These are phyloP conservation scores for Nothocercus nigrocapillus DNA, from an alignment of 2,113 vertebrate species.

Conservation along the genomic window DNA sequence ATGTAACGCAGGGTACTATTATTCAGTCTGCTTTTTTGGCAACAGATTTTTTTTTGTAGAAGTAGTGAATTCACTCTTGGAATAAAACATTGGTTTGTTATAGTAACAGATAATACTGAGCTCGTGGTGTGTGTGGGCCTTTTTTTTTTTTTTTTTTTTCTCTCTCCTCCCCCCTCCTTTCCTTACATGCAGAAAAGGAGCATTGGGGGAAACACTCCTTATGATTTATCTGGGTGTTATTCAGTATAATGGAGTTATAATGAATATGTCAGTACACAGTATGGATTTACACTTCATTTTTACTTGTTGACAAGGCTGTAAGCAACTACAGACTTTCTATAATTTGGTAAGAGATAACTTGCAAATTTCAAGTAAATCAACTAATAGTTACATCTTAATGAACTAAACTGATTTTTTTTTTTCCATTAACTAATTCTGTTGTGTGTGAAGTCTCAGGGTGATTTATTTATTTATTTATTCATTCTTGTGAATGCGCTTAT, in stretches of 20 bases:
- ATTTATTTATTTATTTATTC: neutral
- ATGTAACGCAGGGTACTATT: constrained; percentile 15
- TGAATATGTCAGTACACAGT: neutral
- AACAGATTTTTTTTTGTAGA: constrained; percentile 1
- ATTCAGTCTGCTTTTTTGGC: constrained; percentile 29
- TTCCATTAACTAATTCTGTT: neutral
- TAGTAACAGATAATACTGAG: constrained; percentile 1
- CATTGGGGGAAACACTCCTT: neutral
- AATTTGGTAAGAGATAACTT: neutral
- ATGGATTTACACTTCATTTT: neutral
- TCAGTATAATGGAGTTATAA: neutral
- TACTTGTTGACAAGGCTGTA: neutral
- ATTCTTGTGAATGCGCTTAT: neutral
- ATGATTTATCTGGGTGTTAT: neutral
- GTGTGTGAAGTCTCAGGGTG: neutral
- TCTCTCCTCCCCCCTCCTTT: neutral
- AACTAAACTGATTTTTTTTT: neutral
- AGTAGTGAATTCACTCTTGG: neutral
- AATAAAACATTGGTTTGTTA: constrained; percentile 32
- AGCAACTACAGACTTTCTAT: neutral
- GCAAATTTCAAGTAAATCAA: neutral
- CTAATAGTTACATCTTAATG: neutral
- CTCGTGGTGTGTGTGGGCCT: neutral
- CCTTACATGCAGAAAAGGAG: neutral
- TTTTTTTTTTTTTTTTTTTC: neutral